phyloP scores from a whole-genome alignment of 2,888 invertebrate species.

The Spodoptera picta region DNA sequence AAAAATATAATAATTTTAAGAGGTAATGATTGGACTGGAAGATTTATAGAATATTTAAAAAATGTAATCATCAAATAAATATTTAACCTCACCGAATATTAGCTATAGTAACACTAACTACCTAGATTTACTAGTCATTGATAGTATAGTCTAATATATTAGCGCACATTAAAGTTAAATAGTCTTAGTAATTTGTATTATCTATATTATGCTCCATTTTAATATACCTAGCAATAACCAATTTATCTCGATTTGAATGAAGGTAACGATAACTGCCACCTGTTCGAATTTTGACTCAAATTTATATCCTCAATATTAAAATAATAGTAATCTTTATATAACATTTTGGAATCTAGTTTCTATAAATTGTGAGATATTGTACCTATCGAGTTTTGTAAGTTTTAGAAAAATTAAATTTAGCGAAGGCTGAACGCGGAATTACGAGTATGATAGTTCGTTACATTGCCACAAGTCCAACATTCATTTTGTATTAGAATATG shows the following conservation, averaged over 20 bases:
- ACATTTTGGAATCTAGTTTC: slow-evolving; percentile 53
- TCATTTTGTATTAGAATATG: slow-evolving; percentile 3
- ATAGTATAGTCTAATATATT: slow-evolving; percentile 57
- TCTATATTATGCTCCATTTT: slow-evolving; percentile 54
- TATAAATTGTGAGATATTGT: slow-evolving; percentile 59
- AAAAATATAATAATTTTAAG: slow-evolving; percentile 16
- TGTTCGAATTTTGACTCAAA: slow-evolving; percentile 79
- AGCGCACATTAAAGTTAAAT: slow-evolving; percentile 67
- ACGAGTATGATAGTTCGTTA: slow-evolving; percentile 40
- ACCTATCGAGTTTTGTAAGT: slow-evolving; percentile 63
- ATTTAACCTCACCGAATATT: slow-evolving; percentile 52
- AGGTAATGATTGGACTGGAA: slow-evolving; percentile 33
- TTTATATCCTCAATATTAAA: slow-evolving; percentile 68
- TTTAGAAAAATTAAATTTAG: slow-evolving; percentile 55
- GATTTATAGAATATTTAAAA: slow-evolving; percentile 10
- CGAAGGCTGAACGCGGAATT: slow-evolving; percentile 35
- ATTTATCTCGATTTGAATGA: slow-evolving; percentile 53
- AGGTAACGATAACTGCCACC: slow-evolving; percentile 78
- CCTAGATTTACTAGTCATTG: slow-evolving; percentile 60
- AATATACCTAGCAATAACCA: slow-evolving; percentile 62
- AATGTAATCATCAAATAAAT: slow-evolving; percentile 41
- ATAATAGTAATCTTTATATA: slow-evolving; percentile 56
- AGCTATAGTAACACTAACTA: slow-evolving; percentile 57
- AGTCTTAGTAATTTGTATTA: slow-evolving; percentile 43
- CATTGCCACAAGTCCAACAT: slow-evolving; percentile 30